Base-by-base conservation (phyloP, 2,888 invertebrate species). In the Lasioglossum vierecki region DNA sequence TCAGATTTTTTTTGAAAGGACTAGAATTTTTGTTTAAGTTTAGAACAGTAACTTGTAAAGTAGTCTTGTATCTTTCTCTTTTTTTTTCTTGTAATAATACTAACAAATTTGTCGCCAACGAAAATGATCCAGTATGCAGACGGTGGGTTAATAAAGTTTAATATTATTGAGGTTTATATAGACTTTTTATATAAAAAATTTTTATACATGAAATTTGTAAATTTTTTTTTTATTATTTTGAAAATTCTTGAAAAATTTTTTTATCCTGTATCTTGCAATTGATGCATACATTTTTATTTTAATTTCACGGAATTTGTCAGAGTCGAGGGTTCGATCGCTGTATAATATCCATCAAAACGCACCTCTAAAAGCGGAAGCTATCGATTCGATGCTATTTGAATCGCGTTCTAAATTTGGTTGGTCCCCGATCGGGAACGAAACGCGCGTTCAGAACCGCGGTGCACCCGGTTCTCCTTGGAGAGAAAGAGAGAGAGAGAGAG, bases 361-460 rank as follows among this genome's bases (percentile, higher is more conserved):
- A 39, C 1, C 18, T 22, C 22, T 68, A 68, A 68, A 68, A 39
- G 22, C 68, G 68, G 68, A 18, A 39, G 41, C 22, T 70, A 70
- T 70, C 18, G 18, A 9, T 53, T 39, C 18, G 53, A 15, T 15
- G 11, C 46, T 46, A 46, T 76, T 76, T 11, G 66, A 76, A 68
- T 53, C 8, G 30, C n/a, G 49, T 18, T 80, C 44, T 39, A 71
- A 77, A 49, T 72, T 71, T 44, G 41, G 46, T 18, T 30, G 11
- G 70, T 63, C n/a, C 39, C 39, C n/a, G 41, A 41, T 70, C 13
- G n/a, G 39, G 70, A n/a, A 22, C 13, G 41, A n/a, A 39, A n/a
- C 70, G 13, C 70, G 13, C 41, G 66, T 41, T 41, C 41, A n/a
- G 70, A 70, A 41, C n/a, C 70, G 41, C 9, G 68, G 0, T 41